phyloP scores from a whole-genome alignment of 1,140 invertebrate species.

The Conus ventricosus region DNA sequence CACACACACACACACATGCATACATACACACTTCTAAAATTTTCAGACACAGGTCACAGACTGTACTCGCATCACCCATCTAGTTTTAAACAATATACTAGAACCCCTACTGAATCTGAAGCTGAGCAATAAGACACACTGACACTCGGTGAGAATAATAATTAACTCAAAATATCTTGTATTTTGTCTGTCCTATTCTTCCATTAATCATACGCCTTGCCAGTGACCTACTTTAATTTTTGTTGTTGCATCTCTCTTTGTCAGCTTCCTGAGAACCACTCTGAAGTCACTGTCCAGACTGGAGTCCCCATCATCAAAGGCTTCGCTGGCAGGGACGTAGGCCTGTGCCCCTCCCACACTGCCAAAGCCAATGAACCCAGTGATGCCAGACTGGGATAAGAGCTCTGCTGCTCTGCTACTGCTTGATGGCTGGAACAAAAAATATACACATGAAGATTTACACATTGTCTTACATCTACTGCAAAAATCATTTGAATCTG shows the following conservation, averaged over 20 bases:
- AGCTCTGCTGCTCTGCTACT: conserved; percentile 87
- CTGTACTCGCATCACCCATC: too few relatives aligned
- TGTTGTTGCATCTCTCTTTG: conserved; percentile 90
- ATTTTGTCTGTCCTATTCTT: too few relatives aligned
- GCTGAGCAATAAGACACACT: too few relatives aligned
- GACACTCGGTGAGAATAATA: too few relatives aligned
- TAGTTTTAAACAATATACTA: too few relatives aligned
- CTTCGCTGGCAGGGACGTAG: conserved; percentile 78
- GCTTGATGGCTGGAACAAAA: conserved; percentile 83
- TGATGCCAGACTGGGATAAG: conserved; percentile 76
- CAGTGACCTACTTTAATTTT: conserved; percentile 83
- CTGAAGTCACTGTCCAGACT: conserved; percentile 74
- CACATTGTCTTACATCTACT: neutral
- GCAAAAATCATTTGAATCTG: neutral
- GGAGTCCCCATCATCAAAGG: conserved; percentile 69
- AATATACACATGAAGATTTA: conserved; percentile 31
- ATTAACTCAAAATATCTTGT: too few relatives aligned
- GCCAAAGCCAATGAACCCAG: conserved; percentile 83
- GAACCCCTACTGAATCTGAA: too few relatives aligned
- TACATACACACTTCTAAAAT: too few relatives aligned
- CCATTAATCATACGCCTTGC: too few relatives aligned
- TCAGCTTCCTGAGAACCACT: conserved; percentile 78
- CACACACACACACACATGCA: too few relatives aligned
- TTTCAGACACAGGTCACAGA: too few relatives aligned
- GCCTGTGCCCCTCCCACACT: conserved; percentile 75